These are phyloP conservation scores for Pedicia rivosa DNA, from an alignment of 2,888 invertebrate species.

Conservation along the genomic window DNA sequence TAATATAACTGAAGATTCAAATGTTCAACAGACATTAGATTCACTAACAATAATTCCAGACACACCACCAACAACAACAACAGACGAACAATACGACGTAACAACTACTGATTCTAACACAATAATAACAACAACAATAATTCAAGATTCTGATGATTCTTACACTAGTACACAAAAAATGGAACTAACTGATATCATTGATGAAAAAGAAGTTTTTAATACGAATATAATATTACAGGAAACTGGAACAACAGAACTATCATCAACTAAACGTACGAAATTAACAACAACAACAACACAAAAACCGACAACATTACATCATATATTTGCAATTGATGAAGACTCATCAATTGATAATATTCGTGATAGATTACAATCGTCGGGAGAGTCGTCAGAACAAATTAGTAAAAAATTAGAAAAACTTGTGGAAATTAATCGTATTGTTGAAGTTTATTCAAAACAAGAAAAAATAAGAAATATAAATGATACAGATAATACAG, in stretches of 20 bases:
- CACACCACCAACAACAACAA: slow-evolving; percentile 10
- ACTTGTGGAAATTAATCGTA: slow-evolving; percentile 50
- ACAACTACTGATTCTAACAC: slow-evolving; percentile 13
- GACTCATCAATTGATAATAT: slow-evolving; percentile 9
- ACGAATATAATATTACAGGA: slow-evolving; percentile 23
- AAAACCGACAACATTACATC: slow-evolving; percentile 30
- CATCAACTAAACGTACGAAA: slow-evolving; percentile 11
- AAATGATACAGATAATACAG: slow-evolving; percentile 34
- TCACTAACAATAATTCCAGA: slow-evolving; percentile 3
- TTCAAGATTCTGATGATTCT: slow-evolving; percentile 4
- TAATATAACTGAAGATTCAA: neutral
- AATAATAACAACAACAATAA: slow-evolving; percentile 6
- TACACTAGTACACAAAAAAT: slow-evolving; percentile 22
- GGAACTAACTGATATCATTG: slow-evolving; percentile 12
- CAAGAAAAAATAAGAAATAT: slow-evolving; percentile 38
- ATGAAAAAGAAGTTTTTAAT: slow-evolving; percentile 22
- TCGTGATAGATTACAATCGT: slow-evolving; percentile 5
- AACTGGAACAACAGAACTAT: slow-evolving; percentile 15
- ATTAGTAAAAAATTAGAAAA: slow-evolving; percentile 34
- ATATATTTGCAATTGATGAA: slow-evolving; percentile 33
- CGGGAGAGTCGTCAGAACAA: slow-evolving; percentile 29
- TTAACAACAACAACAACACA: slow-evolving; percentile 18
- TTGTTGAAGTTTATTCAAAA: slow-evolving; percentile 50
- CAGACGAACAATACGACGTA: slow-evolving; percentile 11
- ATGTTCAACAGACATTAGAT: neutral